Evolutionary conservation across 2,888 invertebrate species (phyloP).

Genomic region (Anagyrus pseudococci): DNA sequence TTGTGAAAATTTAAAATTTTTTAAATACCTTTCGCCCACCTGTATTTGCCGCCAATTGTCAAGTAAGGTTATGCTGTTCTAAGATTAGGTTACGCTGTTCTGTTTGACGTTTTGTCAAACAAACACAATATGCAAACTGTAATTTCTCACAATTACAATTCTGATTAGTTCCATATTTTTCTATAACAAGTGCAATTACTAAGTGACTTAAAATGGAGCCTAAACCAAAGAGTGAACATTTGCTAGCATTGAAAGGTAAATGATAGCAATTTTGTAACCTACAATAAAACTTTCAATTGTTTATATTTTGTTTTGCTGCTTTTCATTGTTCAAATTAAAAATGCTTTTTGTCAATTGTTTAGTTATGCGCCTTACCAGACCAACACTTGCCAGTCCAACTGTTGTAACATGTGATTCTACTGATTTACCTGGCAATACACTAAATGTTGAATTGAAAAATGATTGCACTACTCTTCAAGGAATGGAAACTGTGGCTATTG

Average conservation of each 20-base stretch:
- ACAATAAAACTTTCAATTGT: conserved; percentile 12
- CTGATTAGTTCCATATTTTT: conserved; percentile 3
- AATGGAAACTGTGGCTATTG: conserved; percentile 82
- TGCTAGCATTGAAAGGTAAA: conserved; percentile 69
- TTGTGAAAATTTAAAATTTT: too few relatives aligned
- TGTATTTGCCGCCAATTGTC: too few relatives aligned
- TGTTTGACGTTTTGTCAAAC: too few relatives aligned
- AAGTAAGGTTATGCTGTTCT: too few relatives aligned
- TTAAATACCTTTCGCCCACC: too few relatives aligned
- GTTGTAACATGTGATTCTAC: conserved; percentile 84
- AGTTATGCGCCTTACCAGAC: conserved; percentile 95
- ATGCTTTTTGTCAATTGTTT: conserved; percentile 26
- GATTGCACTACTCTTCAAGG: conserved; percentile 86
- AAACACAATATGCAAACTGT: too few relatives aligned
- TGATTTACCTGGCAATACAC: conserved; percentile 83
- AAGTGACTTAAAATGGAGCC: conserved; percentile 63
- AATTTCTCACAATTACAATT: too few relatives aligned
- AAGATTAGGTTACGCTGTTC: too few relatives aligned
- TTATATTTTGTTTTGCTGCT: too few relatives aligned
- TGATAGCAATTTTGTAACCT: conserved; percentile 5
- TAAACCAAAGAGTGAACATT: conserved; percentile 69
- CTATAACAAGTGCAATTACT: not conserved
- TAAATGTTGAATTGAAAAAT: conserved; percentile 79
- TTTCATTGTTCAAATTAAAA: too few relatives aligned
- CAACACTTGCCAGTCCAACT: conserved; percentile 82